phyloP scores from a whole-genome alignment of 2,113 vertebrate genomes.

The Romanogobio albipinnatus region DNA sequence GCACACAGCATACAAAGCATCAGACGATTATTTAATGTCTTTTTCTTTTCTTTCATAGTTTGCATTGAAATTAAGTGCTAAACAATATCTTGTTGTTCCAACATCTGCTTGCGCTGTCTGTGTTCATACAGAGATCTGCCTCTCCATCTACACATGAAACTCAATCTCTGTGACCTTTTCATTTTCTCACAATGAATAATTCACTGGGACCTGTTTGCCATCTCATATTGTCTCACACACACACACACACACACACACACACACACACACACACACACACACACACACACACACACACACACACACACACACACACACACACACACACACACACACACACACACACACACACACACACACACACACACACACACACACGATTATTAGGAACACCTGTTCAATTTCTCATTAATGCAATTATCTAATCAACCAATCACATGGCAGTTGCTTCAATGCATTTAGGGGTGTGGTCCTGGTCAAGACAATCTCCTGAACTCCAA shows the following conservation, averaged over 20 bases:
- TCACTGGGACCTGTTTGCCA: constrained; percentile 62
- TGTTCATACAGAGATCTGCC: constrained; percentile 32
- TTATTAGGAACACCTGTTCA: too few relatives aligned
- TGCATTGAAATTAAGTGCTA: neutral
- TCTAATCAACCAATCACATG: too few relatives aligned
- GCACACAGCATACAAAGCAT: neutral
- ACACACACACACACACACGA: too few relatives aligned
- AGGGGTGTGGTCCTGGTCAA: too few relatives aligned
- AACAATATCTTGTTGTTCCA: neutral
- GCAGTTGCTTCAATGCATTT: too few relatives aligned
- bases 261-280: neutral
- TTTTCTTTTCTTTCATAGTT: neutral
- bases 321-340: too few relatives aligned
- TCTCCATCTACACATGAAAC: constrained; percentile 44
- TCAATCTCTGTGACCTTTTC: constrained; percentile 58
- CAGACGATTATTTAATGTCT: constrained; percentile 8
- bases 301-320: too few relatives aligned
- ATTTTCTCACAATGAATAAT: constrained; percentile 77
- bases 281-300: too few relatives aligned
- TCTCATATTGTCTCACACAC: constrained; percentile 12
- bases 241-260: constrained; percentile 22
- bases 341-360: too few relatives aligned
- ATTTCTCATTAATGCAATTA: too few relatives aligned
- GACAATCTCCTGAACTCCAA: too few relatives aligned
- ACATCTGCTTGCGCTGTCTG: neutral